Base-by-base conservation (phyloP, 2,888 invertebrate species). In the Hydraecia micacea region DNA sequence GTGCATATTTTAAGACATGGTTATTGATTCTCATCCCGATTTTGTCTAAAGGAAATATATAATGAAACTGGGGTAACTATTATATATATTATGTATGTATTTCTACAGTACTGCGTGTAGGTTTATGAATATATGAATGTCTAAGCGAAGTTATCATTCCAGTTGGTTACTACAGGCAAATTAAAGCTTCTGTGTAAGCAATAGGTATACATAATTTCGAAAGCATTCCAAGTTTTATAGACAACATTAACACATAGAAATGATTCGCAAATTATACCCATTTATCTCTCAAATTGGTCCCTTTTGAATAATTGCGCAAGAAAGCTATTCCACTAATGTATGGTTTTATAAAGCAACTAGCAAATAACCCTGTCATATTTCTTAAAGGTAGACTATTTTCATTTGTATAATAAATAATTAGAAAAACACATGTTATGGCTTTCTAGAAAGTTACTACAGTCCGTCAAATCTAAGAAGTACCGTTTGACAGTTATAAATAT, bases 51-150 rank as follows among this genome's bases (percentile, higher is more conserved):
- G n/a, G 49, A 58, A 58, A 68, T 55, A 55, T 62, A 36, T 60
- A 42, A 68, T 63, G 62, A 67, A 83, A 46, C 52, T 52, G 42
- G 36, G 52, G 55, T 67, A 62, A 49, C 60, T 49, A 18, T 66
- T 42, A 42, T 46, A 39, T 58, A 36, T 74, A 52, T 58, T 66
- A 62, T 42, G 49, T 63, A 46, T 65, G 42, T 78, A 55, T 67
- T 70, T 46, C 49, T 71, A 42, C 58, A 28, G 8, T 58, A 32
- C n/a, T n/a, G 60, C 49, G 21, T 67, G 63, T 79, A 82, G 36
- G 55, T 71, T 79, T 73, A 84, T 82, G 80, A 79, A 73, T 82
- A 79, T 25, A 71, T 84, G 55, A 82, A 79, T 84, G 7, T 28
- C 4, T 62, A 62, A 78, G 49, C 49, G 55, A 49, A 65, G 42